Evolutionary conservation across 2,113 vertebrate genomes (phyloP), one percentile per base, ranked within the genome.

Genomic region (Tetraodon nigroviridis): DNA sequence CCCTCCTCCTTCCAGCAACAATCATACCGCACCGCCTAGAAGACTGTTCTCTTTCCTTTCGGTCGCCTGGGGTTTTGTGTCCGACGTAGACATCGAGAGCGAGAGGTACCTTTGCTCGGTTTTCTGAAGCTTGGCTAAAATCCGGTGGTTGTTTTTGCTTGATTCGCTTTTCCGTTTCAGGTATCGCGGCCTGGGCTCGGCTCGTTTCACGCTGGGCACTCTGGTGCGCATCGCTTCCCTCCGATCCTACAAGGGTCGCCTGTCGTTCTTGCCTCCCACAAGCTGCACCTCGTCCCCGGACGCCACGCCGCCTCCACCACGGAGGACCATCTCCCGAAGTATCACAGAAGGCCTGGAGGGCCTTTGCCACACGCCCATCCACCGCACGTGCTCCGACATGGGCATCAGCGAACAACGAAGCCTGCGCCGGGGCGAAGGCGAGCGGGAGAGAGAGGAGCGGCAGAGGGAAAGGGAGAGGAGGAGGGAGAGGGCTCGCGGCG

Each of bases 51-150:
- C 95, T 66, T 94, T 95, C 84, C 88, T 97, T 21, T 92, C 92
- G 13, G 92, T 97, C 67, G 94, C 95, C 68, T 96, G 94, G 95
- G 95, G 95, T 37, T 92, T 97, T 50, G 90, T 97, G 64, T 95
- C 95, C 0, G 95, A 97, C 3, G 95, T 96, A 56, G 95, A 97
- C 73, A 93, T 95, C 5, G 94, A 95, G 71, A 97, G 93, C 10
- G 94, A 97, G 78, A 91, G 92, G 87, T 89, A 49, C 56, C 3
- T 46, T 46, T 46, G 44, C n/a, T 46, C n/a, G n/a, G 44, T 17
- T 46, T 16, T 46, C n/a, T n/a, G n/a, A 46, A 3, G 1, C 2
- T 46, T 2, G 44, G 3, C 17, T 11, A 7, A 15, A 16, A 45
- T 17, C 44, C 5, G 44, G 13, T 10, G 13, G 44, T 17, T 16